These are phyloP conservation scores for Sebastes diploproa DNA, from an alignment of 2,797 vertebrate genomes.

Conservation along the genomic window DNA sequence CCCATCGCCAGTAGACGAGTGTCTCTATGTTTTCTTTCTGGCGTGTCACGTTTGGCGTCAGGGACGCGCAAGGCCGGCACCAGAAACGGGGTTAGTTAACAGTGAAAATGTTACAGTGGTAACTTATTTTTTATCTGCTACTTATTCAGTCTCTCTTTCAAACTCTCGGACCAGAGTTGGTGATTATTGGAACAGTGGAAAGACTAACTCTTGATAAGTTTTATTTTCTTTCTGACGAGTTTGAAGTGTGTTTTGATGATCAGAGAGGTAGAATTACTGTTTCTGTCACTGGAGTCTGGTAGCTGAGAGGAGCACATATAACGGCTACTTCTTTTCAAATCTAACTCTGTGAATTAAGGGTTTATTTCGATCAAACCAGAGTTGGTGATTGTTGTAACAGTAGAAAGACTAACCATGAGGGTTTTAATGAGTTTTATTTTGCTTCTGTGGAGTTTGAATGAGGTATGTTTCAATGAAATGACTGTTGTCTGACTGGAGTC, in stretches of 20 bases:
- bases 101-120: background rate
- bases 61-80: background rate
- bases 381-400: background rate
- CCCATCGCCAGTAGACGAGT: background rate
- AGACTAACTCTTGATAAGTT: background rate
- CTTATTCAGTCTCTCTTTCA: background rate
- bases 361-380: background rate
- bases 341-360: no score
- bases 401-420: background rate
- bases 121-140: background rate
- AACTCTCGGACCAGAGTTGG: background rate
- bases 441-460: background rate
- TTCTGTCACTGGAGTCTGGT: background rate
- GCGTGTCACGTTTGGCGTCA: no score
- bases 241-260: background rate
- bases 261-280: background rate
- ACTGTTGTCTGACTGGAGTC: background rate
- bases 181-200: background rate
- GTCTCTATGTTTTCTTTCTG: no score
- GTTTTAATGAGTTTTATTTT: background rate
- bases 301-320: background rate
- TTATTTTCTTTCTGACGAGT: background rate
- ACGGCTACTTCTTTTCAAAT: no score
- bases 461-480: background rate
- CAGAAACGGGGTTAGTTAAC: accelerated